Evolutionary conservation across 2,113 vertebrate species (phyloP), one percentile per base, ranked within the genome.

Genomic region (Salminus brasiliensis): DNA sequence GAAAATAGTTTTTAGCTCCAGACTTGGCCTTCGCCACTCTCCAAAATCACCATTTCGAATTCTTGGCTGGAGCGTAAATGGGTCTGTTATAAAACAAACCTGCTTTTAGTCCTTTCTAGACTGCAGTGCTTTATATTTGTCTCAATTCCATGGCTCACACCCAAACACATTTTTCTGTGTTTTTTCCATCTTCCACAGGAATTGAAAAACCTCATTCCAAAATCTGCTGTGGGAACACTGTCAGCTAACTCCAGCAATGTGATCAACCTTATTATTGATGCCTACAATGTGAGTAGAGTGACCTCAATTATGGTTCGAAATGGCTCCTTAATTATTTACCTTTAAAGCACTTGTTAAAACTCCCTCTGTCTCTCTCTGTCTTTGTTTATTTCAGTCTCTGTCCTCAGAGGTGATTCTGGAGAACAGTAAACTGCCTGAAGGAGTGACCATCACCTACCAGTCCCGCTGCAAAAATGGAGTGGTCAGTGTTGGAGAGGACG

Each of bases 241-340:
- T 99, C 98, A 75, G 94, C 95, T 34, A 98, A 99, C 90, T 99
- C 98, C 76, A 98, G 96, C 91, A 99, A 99, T n/a, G 98, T 99
- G 34, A 99, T 99, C 89, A 95, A 98, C 60, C 90, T 99, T 79
- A 99, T 99, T 81, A 96, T 99, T 53, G 96, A 99, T 70, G 97
- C 98, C 0, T 99, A 99, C 88, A 98, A 99, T 57, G 98, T 99
- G 90, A 96, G 97, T 95, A 78, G 3, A 77, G 76, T 21, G 1
- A 11, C n/a, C 10, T 32, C 27, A 16, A 27, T 32, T 66, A 11
- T 21, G 23, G 1, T 60, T 47, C 27, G 21, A 13, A 16, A 43
- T 34, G 13, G 8, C 21, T 34, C 12, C 25, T 47, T 21, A 55
- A 55, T 23, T 27, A 30, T 30, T 72, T 29, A 59, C 2, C 49